A percentile compares a stretch with the other conserved stretches of the same genome.
Conservation (phyloP, 2,797 vertebrate species). For the Sciurus carolinensis region DNA sequence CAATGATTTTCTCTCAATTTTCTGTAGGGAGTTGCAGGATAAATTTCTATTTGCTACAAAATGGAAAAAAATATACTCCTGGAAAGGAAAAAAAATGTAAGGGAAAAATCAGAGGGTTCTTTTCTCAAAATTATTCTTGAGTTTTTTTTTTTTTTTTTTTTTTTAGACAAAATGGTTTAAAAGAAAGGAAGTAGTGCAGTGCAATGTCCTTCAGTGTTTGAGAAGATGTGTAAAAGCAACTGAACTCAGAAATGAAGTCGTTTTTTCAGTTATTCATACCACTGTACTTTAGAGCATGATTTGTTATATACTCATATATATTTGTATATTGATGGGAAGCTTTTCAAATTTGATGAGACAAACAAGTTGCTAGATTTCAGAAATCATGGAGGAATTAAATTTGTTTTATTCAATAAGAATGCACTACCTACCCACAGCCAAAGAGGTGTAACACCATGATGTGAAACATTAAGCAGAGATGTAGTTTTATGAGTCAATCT, state of each 20-base stretch:
- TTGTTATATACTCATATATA: background rate
- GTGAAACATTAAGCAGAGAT: background rate
- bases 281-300: background rate
- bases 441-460: background rate
- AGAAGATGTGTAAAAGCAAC: conserved; percentile 24
- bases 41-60: conserved; percentile 80
- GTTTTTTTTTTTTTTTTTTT: background rate
- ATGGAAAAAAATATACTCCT: conserved; percentile 52
- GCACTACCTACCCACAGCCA: background rate
- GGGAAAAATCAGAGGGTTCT: conserved; percentile 53
- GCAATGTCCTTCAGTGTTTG: conserved; percentile 48
- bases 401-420: background rate
- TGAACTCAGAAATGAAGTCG: background rate
- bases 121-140: conserved; percentile 36
- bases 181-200: conserved; percentile 41
- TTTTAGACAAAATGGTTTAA: conserved; percentile 45
- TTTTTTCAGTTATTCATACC: background rate
- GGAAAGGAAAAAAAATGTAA: conserved; percentile 35
- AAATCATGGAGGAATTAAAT: background rate
- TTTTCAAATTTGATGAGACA: conserved; percentile 33
- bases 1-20: conserved; percentile 83
- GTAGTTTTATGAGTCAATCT: background rate
- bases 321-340: background rate
- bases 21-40: conserved; percentile 73
- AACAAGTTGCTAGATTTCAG: conserved; percentile 31